Conservation (phyloP, 1,140 invertebrate genomes). For the Chymomyza costata region DNA sequence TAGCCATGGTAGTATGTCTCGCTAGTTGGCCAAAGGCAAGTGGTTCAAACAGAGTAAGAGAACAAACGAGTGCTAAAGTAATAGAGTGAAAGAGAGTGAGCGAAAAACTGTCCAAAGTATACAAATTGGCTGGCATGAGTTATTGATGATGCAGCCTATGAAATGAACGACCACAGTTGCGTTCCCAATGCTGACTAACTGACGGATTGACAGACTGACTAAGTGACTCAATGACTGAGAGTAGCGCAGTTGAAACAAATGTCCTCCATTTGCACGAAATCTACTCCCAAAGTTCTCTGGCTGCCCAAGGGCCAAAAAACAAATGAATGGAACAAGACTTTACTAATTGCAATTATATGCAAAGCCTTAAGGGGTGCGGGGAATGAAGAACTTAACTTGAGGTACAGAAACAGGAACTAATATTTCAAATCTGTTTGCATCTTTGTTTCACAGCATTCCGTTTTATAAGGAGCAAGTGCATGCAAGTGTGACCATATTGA, state of each 20-base stretch:
- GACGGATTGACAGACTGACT: slow-evolving; percentile 32
- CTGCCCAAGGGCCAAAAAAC: too few relatives aligned
- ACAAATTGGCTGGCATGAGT: slow-evolving; percentile 70
- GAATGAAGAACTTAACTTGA: too few relatives aligned
- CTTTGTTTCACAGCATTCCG: too few relatives aligned
- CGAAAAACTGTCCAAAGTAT: slow-evolving; percentile 70
- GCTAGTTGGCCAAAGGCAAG: too few relatives aligned
- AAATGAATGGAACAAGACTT: too few relatives aligned
- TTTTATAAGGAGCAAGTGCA: too few relatives aligned
- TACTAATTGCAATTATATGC: slow-evolving; percentile 45
- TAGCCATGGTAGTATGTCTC: neutral
- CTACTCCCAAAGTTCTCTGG: slow-evolving; percentile 34
- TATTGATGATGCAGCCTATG: slow-evolving; percentile 68
- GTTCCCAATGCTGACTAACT: slow-evolving; percentile 9
- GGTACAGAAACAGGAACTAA: too few relatives aligned
- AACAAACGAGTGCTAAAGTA: slow-evolving; percentile 48
- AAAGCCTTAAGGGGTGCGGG: too few relatives aligned
- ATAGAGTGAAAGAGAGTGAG: slow-evolving; percentile 42
- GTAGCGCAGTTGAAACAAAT: slow-evolving; percentile 51
- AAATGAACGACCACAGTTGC: slow-evolving; percentile 57
- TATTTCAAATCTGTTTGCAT: too few relatives aligned
- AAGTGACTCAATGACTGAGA: slow-evolving; percentile 14
- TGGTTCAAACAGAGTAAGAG: too few relatives aligned
- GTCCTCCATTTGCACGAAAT: slow-evolving; percentile 46
- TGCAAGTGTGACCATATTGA: too few relatives aligned